A percentile compares a stretch with the other conserved stretches of the same genome.
phyloP scores from a whole-genome alignment of 2,797 vertebrate genomes.

The Prionace glauca region DNA sequence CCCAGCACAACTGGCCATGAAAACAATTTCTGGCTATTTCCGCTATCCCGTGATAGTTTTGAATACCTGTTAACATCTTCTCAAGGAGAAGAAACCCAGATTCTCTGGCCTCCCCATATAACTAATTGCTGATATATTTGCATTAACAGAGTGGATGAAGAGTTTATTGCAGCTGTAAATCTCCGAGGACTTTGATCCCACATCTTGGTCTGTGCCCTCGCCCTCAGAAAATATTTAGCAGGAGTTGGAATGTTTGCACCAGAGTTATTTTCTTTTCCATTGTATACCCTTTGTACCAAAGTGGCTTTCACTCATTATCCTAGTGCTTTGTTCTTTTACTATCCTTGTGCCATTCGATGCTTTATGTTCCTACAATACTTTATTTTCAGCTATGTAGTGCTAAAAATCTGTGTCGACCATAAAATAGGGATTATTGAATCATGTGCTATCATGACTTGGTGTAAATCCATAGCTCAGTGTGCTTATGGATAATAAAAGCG shows the following conservation, averaged over 20 bases:
- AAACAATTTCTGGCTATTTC: background rate
- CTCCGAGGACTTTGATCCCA: background rate
- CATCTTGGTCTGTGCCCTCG: background rate
- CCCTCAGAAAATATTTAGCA: background rate
- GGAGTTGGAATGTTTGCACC: background rate
- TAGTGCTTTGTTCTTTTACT: background rate
- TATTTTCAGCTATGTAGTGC: background rate
- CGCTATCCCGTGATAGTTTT: background rate
- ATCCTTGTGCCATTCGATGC: background rate
- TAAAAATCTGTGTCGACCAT: background rate
- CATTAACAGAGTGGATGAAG: background rate
- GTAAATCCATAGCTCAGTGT: background rate
- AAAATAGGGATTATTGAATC: background rate
- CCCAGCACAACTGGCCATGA: background rate
- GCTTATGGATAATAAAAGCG: background rate
- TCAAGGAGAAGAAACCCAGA: background rate
- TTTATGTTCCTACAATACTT: background rate
- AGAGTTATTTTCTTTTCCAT: background rate
- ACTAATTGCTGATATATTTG: background rate
- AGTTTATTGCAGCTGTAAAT: background rate
- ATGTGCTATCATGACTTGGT: background rate
- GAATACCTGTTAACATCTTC: background rate
- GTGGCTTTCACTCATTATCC: background rate
- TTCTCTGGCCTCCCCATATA: background rate
- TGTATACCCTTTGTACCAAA: too few species aligned